phyloP scores from a whole-genome alignment of 2,797 vertebrate genomes.

The Gymnothorax javanicus region DNA sequence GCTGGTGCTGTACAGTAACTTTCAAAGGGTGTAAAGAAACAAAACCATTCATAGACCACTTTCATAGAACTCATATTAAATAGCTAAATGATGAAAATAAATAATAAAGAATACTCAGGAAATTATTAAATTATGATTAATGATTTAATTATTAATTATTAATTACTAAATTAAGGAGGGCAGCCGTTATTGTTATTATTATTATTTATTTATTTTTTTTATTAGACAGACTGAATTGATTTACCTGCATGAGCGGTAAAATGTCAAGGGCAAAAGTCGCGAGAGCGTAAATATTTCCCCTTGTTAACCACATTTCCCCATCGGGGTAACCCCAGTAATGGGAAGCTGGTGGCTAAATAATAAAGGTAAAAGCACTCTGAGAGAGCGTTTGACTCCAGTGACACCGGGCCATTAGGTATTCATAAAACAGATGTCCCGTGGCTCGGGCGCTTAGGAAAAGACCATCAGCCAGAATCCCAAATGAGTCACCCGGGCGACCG shows the following conservation, averaged over 20 bases:
- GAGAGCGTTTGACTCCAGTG: conserved; percentile 63
- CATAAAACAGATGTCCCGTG: conserved; percentile 72
- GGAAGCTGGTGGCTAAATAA: conserved; percentile 62
- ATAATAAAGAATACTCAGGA: no score
- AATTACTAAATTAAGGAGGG: no score
- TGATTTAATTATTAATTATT: no score
- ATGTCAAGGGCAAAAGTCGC: not conserved
- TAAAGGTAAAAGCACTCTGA: conserved; percentile 35
- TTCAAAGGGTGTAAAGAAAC: not conserved
- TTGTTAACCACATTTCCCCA: conserved; percentile 57
- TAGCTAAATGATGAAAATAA: not conserved
- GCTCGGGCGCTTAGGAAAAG: conserved; percentile 49
- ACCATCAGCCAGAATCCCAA: conserved; percentile 58
- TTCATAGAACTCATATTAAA: not conserved
- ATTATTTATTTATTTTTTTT: not conserved
- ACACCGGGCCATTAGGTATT: conserved; percentile 68
- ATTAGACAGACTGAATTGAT: not conserved
- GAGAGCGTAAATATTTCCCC: conserved; percentile 35
- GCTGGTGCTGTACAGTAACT: not conserved
- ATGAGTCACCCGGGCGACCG: conserved; percentile 59
- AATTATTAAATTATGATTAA: no score
- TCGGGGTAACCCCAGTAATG: conserved; percentile 58
- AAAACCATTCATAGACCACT: no score
- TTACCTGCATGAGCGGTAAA: not conserved
- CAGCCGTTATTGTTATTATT: not conserved